phyloP scores from a whole-genome alignment of 2,888 invertebrate genomes.

The Agelastica alni region DNA sequence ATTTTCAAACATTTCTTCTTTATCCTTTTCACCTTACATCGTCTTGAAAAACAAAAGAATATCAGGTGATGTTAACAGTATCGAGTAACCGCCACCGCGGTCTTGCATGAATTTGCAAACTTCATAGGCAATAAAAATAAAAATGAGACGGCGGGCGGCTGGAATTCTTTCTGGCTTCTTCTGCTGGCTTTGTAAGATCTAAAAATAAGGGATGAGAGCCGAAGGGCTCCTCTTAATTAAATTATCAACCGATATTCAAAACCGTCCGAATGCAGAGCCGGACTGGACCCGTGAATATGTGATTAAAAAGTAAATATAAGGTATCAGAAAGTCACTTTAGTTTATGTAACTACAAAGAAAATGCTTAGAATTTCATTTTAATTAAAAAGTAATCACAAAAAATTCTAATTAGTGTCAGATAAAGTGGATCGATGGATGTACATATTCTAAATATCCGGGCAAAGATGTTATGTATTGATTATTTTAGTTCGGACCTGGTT shows the following conservation, averaged over 20 bases:
- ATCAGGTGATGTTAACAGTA: slow-evolving; percentile 41
- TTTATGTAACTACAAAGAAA: no score
- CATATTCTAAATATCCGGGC: no score
- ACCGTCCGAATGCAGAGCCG: slow-evolving; percentile 36
- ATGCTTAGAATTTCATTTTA: no score
- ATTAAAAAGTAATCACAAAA: no score
- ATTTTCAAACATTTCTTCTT: no score
- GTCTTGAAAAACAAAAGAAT: slow-evolving; percentile 42
- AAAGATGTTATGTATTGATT: background rate
- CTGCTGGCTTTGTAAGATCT: slow-evolving; percentile 14
- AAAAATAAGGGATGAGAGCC: slow-evolving; percentile 30
- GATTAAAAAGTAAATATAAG: no score
- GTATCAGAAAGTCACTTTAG: no score
- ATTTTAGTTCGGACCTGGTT: background rate
- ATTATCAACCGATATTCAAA: slow-evolving; percentile 58
- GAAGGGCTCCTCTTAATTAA: slow-evolving; percentile 56
- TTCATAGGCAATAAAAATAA: slow-evolving; percentile 49
- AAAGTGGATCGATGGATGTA: no score
- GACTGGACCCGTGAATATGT: background rate
- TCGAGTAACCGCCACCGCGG: background rate
- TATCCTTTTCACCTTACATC: no score
- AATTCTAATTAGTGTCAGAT: no score
- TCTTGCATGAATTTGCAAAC: slow-evolving; percentile 40
- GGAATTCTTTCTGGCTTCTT: slow-evolving; percentile 46
- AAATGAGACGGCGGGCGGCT: slow-evolving; percentile 42